Percentiles rank a stretch among this genome's conserved stretches.
These are phyloP conservation scores for Sylvilagus floridanus DNA, from an alignment of 2,797 vertebrate species.

Conservation along the genomic window DNA sequence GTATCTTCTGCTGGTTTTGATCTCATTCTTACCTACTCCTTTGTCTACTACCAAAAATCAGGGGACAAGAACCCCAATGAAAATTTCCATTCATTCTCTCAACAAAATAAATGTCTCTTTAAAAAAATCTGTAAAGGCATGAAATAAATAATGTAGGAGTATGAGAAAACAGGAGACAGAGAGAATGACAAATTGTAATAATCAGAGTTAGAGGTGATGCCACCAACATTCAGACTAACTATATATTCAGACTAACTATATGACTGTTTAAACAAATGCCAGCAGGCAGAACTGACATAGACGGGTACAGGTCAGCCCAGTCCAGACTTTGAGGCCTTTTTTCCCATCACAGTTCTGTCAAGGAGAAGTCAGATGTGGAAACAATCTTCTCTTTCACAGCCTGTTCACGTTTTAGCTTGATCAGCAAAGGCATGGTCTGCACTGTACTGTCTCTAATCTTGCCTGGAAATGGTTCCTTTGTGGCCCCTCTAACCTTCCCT, in stretches of 20 bases:
- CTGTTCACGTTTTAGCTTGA: neutral
- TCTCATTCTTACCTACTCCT: neutral
- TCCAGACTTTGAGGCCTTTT: neutral
- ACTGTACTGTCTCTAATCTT: neutral
- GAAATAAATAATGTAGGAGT: slow-evolving; percentile 34
- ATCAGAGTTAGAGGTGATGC: neutral
- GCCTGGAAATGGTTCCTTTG: neutral
- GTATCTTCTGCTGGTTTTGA: neutral
- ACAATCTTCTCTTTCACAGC: neutral
- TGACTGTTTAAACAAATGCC: neutral
- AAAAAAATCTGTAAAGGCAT: slow-evolving; percentile 16
- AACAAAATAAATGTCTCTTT: slow-evolving; percentile 40
- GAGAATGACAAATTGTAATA: slow-evolving; percentile 44
- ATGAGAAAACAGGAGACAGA: slow-evolving; percentile 50
- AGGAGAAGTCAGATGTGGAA: neutral
- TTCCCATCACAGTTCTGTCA: neutral
- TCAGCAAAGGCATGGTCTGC: neutral
- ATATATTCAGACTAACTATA: neutral
- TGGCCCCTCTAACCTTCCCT: neutral
- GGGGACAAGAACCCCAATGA: neutral
- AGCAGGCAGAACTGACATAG: neutral
- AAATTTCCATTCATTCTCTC: neutral
- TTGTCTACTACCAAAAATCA: neutral
- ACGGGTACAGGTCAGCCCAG: neutral
- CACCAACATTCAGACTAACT: neutral